Percentiles rank a stretch among this genome's conserved stretches.
These are phyloP conservation scores for Clunio marinus DNA, from an alignment of 2,888 invertebrate species.

Conservation along the genomic window DNA sequence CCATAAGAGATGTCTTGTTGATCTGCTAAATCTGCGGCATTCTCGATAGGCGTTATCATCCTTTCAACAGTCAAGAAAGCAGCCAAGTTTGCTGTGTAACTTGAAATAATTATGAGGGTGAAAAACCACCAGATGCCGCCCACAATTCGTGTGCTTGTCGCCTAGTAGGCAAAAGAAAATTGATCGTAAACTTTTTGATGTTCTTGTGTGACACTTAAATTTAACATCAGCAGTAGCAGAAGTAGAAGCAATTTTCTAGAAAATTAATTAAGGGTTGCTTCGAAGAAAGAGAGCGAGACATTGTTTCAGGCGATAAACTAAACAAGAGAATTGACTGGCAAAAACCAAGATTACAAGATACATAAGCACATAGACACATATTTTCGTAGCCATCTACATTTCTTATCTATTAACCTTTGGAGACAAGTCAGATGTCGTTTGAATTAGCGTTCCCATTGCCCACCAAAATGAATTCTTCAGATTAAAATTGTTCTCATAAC, in stretches of 20 bases:
- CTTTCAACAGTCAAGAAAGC: slow-evolving; percentile 97
- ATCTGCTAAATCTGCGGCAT: slow-evolving; percentile 89
- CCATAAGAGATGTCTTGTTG: slow-evolving; percentile 93
- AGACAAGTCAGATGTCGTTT: slow-evolving; percentile 87
- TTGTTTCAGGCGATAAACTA: background rate
- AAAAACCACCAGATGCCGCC: slow-evolving; percentile 99
- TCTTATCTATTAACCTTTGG: slow-evolving; percentile 65
- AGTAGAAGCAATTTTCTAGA: background rate
- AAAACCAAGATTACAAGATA: background rate
- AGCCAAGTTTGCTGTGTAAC: slow-evolving; percentile 90
- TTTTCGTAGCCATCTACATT: slow-evolving; percentile 36
- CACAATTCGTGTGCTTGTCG: slow-evolving; percentile 86
- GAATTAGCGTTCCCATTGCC: slow-evolving; percentile 89
- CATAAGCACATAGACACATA: background rate
- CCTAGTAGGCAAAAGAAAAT: too few relatives aligned
- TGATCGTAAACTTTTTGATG: too few relatives aligned
- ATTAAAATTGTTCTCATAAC: slow-evolving; percentile 74
- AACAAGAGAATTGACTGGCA: background rate
- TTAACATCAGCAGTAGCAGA: too few relatives aligned
- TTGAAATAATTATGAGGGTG: slow-evolving; percentile 95
- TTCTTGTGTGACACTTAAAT: background rate
- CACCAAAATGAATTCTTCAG: slow-evolving; percentile 93
- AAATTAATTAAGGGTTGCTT: background rate
- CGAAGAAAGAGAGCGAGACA: background rate
- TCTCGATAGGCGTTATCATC: slow-evolving; percentile 92